Conservation (phyloP, 2,113 vertebrate species). For the Chaetodon trifascialis region DNA sequence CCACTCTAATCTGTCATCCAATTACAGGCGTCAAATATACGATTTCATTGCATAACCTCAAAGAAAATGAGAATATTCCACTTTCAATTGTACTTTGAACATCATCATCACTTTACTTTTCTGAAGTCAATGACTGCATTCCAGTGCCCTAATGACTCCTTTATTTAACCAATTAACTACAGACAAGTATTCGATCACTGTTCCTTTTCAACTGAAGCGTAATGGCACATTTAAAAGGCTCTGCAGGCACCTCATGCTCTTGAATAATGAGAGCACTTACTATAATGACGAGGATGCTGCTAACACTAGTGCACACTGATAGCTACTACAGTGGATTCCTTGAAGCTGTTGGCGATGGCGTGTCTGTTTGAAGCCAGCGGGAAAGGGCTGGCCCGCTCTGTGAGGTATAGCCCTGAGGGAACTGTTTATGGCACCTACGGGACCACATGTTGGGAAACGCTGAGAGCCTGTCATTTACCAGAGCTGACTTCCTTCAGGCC, state of each 20-base stretch:
- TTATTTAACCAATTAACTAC: slow-evolving; percentile 33
- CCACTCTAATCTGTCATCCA: not conserved
- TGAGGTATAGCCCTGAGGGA: slow-evolving; percentile 56
- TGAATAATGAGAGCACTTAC: slow-evolving; percentile 60
- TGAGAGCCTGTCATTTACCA: slow-evolving; percentile 60
- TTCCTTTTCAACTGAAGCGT: slow-evolving; percentile 29
- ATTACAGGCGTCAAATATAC: not conserved
- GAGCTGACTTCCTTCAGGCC: slow-evolving; percentile 29
- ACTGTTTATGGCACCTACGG: slow-evolving; percentile 60
- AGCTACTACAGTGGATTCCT: slow-evolving; percentile 36
- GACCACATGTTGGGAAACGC: slow-evolving; percentile 61
- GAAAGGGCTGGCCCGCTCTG: slow-evolving; percentile 43
- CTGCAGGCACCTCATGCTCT: slow-evolving; percentile 38
- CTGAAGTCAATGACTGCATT: not conserved
- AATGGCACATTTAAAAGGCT: slow-evolving; percentile 45
- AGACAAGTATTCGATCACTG: slow-evolving; percentile 23
- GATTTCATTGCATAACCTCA: not conserved
- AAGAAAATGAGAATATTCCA: not conserved
- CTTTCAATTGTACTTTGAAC: not conserved
- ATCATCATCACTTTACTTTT: not conserved
- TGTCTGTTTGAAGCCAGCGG: slow-evolving; percentile 67
- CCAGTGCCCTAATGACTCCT: slow-evolving; percentile 11
- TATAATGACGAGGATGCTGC: slow-evolving; percentile 47
- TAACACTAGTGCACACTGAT: slow-evolving; percentile 35
- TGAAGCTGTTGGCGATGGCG: slow-evolving; percentile 32